Conservation (phyloP, 2,113 vertebrate genomes). For the Copsychus sechellarum region DNA sequence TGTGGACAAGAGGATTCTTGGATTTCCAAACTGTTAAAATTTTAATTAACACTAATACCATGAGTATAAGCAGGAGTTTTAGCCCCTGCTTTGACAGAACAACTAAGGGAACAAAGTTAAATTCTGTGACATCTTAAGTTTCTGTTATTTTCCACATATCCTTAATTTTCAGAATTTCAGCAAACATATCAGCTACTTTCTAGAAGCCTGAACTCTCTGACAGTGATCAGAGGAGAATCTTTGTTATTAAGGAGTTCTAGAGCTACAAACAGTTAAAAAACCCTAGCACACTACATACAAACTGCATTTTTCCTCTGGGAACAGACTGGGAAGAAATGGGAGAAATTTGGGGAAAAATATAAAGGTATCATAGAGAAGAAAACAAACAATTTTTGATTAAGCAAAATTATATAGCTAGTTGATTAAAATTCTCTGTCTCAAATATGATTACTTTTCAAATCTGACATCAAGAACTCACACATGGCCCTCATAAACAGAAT, state of each 20-base stretch:
- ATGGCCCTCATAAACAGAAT: constrained; percentile 45
- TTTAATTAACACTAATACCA: background rate
- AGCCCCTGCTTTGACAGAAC: background rate
- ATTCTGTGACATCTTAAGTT: background rate
- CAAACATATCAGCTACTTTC: background rate
- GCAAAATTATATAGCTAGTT: background rate
- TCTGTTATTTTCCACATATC: background rate
- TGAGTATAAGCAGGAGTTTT: background rate
- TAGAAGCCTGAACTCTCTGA: background rate
- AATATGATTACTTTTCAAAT: constrained; percentile 27
- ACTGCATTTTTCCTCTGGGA: background rate
- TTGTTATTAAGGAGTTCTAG: background rate
- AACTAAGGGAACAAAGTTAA: background rate
- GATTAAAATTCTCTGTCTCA: constrained; percentile 36
- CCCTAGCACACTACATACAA: background rate
- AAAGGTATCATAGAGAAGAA: background rate
- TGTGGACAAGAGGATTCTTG: background rate
- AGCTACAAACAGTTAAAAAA: background rate
- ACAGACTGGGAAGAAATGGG: fast-evolving
- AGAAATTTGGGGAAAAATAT: background rate
- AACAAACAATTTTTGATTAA: background rate
- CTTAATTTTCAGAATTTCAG: background rate
- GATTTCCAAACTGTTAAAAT: background rate
- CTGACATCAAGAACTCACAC: constrained; percentile 38
- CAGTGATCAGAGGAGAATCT: background rate